Evolutionary conservation across 2,888 invertebrate genomes (phyloP).

Genomic region (Philaethria dido): DNA sequence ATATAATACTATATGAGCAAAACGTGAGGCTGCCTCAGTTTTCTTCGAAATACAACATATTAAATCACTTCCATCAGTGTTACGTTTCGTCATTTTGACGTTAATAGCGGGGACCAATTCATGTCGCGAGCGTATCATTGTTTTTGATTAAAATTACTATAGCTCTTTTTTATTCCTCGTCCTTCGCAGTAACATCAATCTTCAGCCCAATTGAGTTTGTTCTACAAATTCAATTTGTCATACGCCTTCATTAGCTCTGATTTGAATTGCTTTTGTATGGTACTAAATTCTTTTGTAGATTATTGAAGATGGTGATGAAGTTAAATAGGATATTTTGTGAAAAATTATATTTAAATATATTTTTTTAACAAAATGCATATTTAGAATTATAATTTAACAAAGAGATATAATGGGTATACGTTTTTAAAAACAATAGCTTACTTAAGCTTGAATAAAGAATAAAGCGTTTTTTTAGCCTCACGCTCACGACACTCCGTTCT

Average conservation of each 20-base stretch:
- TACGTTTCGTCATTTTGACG: constrained; percentile 63
- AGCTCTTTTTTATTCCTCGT: constrained; percentile 60
- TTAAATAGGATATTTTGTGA: not conserved
- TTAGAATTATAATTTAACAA: too few species aligned
- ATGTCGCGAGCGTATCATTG: constrained; percentile 74
- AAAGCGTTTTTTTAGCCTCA: too few species aligned
- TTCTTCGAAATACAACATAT: not conserved
- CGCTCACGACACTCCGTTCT: too few species aligned
- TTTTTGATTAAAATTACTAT: constrained; percentile 81
- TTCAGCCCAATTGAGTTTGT: constrained; percentile 47
- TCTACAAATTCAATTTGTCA: constrained; percentile 41
- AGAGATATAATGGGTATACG: too few species aligned
- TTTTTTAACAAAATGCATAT: too few species aligned
- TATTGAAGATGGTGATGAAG: not conserved
- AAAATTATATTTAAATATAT: not conserved
- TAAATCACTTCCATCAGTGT: not conserved
- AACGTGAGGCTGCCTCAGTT: too few species aligned
- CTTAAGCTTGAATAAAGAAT: too few species aligned
- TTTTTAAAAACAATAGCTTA: too few species aligned
- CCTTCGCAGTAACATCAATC: constrained; percentile 52
- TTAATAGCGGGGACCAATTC: constrained; percentile 73
- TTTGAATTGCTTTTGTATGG: constrained; percentile 24
- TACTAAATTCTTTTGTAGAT: not conserved
- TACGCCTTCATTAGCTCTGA: constrained; percentile 28
- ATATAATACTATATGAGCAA: too few species aligned